Conservation (phyloP, 2,888 invertebrate genomes). For the Ennomos erosarius region DNA sequence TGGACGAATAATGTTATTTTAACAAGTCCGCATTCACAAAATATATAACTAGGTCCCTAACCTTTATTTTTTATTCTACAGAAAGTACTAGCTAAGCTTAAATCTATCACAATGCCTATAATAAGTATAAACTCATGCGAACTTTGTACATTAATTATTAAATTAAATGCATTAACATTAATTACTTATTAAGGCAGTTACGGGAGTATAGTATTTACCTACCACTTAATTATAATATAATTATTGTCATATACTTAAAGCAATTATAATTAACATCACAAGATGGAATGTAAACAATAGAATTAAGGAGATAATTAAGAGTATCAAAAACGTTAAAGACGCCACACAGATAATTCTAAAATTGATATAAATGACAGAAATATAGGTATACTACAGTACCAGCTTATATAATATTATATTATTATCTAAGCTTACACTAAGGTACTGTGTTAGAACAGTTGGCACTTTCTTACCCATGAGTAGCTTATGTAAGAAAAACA, state of each 20-base stretch:
- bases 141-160: slow-evolving; percentile 78
- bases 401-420: slow-evolving; percentile 19
- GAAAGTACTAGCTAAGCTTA: slow-evolving; percentile 48
- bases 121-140: slow-evolving; percentile 64
- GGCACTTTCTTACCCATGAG: slow-evolving; percentile 21
- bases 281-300: slow-evolving; percentile 51
- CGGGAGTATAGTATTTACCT: slow-evolving; percentile 18
- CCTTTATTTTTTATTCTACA: slow-evolving; percentile 1
- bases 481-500: background rate
- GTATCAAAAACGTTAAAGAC: slow-evolving; percentile 17
- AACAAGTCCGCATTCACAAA: slow-evolving; percentile 1
- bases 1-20: slow-evolving; percentile 11
- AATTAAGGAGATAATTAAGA: slow-evolving; percentile 20
- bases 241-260: slow-evolving; percentile 64
- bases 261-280: slow-evolving; percentile 47
- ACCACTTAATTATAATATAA: slow-evolving; percentile 34
- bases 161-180: slow-evolving; percentile 69
- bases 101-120: slow-evolving; percentile 71
- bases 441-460: slow-evolving; percentile 25
- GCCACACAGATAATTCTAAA: slow-evolving; percentile 4
- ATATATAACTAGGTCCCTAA: slow-evolving; percentile 1
- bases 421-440: slow-evolving; percentile 13
- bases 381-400: slow-evolving; percentile 3
- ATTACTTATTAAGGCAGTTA: slow-evolving; percentile 58
- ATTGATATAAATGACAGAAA: slow-evolving; percentile 4